Base-by-base conservation (phyloP, 2,113 vertebrate genomes). In the Labrus mixtus region DNA sequence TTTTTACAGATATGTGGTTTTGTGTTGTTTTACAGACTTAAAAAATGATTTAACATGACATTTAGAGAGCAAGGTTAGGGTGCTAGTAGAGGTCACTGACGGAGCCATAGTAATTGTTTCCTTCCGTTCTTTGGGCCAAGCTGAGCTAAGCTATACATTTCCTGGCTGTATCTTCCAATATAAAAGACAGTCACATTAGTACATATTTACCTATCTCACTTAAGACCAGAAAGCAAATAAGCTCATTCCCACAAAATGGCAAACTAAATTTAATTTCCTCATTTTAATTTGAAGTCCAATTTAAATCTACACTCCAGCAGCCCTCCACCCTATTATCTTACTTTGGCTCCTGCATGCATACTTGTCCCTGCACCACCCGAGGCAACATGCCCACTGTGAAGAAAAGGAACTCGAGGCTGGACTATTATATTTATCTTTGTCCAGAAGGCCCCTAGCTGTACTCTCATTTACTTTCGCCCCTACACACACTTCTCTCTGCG, bases 401-500 rank as follows among this genome's bases (percentile, higher is more conserved):
- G 19, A 58, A 67, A 55, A 50, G 33, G 4, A 57, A 55, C 25
- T 33, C n/a, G 0, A 0, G 29, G 16, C 41, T 65, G 19, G 37
- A 25, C 60, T 66, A 51, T 56, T 29, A 63, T 73, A 62, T 25
- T 48, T 48, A 17, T 62, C 45, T 53, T 50, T 37, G n/a, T 55
- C 8, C 23, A 60, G 48, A 70, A 54, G 15, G 76, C 62, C 62
- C n/a, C n/a, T 54, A 51, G 53, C 29, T 65, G 51, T 46, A 57
- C 56, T 68, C 45, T 62, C 55, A 73, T 76, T 79, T 85, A 57
- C 67, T 73, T 61, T 69, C 54, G 70, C 67, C 71, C 64, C 65
- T 56, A 54, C 57, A 60, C 59, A 68, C 76, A 56, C 43, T 29
- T 36, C 33, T 62, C 53, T 58, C 53, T 81, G 67, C 66, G 72